Base-by-base conservation (phyloP, 2,797 vertebrate species). In the Microhierax caerulescens region DNA sequence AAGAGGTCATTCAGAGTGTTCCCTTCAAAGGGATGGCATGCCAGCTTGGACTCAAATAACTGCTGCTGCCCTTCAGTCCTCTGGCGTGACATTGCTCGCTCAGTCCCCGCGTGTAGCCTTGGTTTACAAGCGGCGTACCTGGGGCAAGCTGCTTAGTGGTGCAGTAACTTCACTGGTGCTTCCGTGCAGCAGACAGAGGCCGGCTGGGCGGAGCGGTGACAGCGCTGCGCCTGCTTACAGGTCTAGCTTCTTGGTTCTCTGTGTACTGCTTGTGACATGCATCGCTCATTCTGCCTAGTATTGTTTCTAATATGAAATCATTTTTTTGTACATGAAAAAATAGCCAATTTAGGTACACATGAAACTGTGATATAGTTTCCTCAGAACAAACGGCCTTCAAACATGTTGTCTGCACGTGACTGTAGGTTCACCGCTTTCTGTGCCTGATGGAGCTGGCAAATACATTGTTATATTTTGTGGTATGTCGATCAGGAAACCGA, bases 261-360 rank as follows among this genome's bases (percentile, higher is more conserved):
- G 3, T 21, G 18, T 6, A 19, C 22, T 30, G 16, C 34, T 39
- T 24, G 47, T 53, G 77, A 41, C 51, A 28, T 30, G 9, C 7
- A 10, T 54, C 30, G 4, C 21, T 68, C 50, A 7, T 22, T 23
- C 53, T 57, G 60, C 45, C 23, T 4, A 0, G 0, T 7, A 1
- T 6, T 85, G 41, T 81, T 36, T 20, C 43, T 34, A 41, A 24
- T 39, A 27, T 5, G 28, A 85, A 4, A 45, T 34, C 4, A 37
- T 69, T 64, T 41, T 5, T n/a, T 54, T 48, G 12, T 50, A n/a
- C 4, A 5, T 53, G 47, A 51, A 64, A 64, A 19, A 54, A n/a
- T n/a, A 74, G 6, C 22, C 39, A 3, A 36, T 43, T 43, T 56
- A 51, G 16, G 18, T 30, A 17, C 16, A 10, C 0, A 0, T 23